These are phyloP conservation scores for Rhinopomastus cyanomelas DNA, from an alignment of 2,113 vertebrate genomes.

Conservation along the genomic window DNA sequence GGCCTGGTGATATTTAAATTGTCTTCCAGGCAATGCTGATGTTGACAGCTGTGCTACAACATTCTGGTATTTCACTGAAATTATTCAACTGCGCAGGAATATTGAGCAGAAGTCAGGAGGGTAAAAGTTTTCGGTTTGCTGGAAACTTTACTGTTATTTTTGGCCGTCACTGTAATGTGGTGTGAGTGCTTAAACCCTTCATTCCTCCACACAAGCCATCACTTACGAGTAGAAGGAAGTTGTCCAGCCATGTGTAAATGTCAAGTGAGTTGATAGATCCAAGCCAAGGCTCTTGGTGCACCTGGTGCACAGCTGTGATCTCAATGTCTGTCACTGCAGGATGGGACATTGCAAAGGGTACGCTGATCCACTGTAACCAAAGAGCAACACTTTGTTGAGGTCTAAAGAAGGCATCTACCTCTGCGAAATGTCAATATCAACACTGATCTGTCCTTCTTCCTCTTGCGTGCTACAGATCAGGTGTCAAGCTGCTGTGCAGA, in stretches of 20 bases:
- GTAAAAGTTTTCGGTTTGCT: constrained; percentile 3
- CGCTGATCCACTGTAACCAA: constrained; percentile 90
- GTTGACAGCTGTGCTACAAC: not conserved
- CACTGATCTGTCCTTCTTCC: not conserved
- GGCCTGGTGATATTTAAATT: constrained; percentile 22
- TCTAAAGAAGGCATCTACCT: not conserved
- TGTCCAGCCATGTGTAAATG: constrained; percentile 90
- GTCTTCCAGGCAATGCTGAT: not conserved
- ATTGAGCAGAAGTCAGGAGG: constrained; percentile 1
- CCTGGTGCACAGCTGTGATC: constrained; percentile 80
- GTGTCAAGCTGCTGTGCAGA: not conserved
- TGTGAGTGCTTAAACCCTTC: not conserved
- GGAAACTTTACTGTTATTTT: constrained; percentile 21
- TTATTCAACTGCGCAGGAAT: constrained; percentile 4
- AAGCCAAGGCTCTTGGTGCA: constrained; percentile 91
- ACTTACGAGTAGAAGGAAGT: constrained; percentile 90
- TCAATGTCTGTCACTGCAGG: constrained; percentile 91
- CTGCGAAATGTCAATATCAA: not conserved
- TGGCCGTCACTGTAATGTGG: not conserved
- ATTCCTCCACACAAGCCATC: not conserved
- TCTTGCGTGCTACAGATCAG: not conserved
- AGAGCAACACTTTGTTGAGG: constrained; percentile 11
- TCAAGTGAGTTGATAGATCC: constrained; percentile 83
- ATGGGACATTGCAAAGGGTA: constrained; percentile 91
- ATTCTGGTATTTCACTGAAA: constrained; percentile 14